Base-by-base conservation (phyloP, 2,797 vertebrate species). In the Monodelphis domestica region DNA sequence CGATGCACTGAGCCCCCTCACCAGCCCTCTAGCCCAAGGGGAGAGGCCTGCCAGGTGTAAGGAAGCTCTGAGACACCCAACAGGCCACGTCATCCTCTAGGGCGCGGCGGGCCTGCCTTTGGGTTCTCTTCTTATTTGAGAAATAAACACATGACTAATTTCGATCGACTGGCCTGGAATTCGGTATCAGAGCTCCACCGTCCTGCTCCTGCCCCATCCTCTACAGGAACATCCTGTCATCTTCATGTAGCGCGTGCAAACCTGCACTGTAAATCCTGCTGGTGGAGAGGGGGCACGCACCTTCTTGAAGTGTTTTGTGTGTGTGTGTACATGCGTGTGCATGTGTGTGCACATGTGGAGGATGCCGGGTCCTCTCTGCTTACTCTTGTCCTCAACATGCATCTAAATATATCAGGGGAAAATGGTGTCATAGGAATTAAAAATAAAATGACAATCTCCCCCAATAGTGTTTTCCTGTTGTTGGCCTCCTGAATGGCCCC, bases 361-460 rank as follows among this genome's bases (percentile, higher is more conserved):
- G 38, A 17, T 10, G 38, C 26, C 70, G 21, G 26, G 38, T 38
- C 33, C 5, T n/a, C 14, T 70, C 14, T 38, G n/a, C 70, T 88
- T 52, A 12, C 14, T 33, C 52, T 33, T 24, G 24, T 53, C 29
- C 87, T 53, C 87, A 7, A 12, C 17, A 53, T 88, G 30, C 52
- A 53, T 88, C 87, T 33, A 88, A 88, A 53, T n/a, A 88, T 28
- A 30, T 14, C 33, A n/a, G 15, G 54, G 53, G 50, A 89, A n/a
- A 57, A 59, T 59, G 63, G 91, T 87, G 92, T 93, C 56, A 53
- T 93, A 90, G 93, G 91, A 97, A 93, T 94, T 95, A 70, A 94
- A 94, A 96, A 97, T 97, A 93, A 93, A 96, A 96, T 94, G 63
- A 97, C 94, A 91, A 30, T 94, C 95, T 95, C 91, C 91, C 51